Evolutionary conservation across 2,113 vertebrate genomes (phyloP).

Genomic region (Varanus salvator): DNA sequence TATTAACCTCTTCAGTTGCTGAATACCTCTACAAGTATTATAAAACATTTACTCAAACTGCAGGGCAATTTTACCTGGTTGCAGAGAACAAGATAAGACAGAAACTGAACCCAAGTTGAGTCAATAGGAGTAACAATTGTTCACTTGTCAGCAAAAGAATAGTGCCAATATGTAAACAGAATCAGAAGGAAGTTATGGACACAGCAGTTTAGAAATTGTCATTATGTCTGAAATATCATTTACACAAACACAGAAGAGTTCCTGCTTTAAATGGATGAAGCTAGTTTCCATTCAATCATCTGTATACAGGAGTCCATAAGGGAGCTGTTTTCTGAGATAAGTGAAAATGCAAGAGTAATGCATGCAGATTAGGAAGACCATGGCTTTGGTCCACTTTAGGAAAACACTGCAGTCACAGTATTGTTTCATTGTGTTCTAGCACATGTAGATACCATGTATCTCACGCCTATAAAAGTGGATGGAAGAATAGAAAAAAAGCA

Average conservation of each 20-base stretch:
- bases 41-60: not conserved
- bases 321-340: not conserved
- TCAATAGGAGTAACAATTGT: not conserved
- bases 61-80: not conserved
- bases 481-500: not conserved
- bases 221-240: not conserved
- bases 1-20: not conserved
- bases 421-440: not conserved
- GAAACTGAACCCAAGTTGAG: slow-evolving; percentile 1
- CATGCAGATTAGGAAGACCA: not conserved
- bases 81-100: not conserved
- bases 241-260: slow-evolving; percentile 10
- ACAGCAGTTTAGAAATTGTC: not conserved
- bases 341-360: slow-evolving; percentile 4
- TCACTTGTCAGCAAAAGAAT: not conserved
- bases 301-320: not conserved
- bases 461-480: not conserved
- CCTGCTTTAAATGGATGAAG: slow-evolving; percentile 1
- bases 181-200: slow-evolving; percentile 23
- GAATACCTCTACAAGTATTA: slow-evolving; percentile 3
- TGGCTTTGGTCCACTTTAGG: not conserved
- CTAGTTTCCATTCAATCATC: slow-evolving; percentile 22
- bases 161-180: not conserved
- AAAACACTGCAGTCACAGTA: not conserved
- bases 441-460: not conserved